phyloP scores from a whole-genome alignment of 1,140 invertebrate genomes.

The Drosophila auraria region DNA sequence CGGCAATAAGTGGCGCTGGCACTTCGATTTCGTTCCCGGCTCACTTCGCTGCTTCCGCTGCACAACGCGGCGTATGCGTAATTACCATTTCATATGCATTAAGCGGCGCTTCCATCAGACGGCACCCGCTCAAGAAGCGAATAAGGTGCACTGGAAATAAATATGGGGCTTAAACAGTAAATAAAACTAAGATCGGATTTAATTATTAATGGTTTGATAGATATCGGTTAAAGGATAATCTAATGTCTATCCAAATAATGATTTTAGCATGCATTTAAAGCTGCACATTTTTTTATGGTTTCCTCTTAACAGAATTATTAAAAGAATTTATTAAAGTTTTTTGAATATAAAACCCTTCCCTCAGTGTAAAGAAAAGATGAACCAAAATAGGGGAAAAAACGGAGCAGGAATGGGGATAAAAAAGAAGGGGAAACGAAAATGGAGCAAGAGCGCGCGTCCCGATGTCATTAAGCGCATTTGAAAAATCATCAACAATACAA shows the following conservation, averaged over 20 bases:
- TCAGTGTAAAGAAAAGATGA: background rate
- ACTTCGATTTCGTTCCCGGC: constrained; percentile 51
- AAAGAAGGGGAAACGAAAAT: background rate
- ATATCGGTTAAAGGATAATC: no score
- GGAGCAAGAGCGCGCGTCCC: constrained; percentile 9
- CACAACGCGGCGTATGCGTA: constrained; percentile 78
- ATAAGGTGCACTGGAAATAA: constrained; percentile 14
- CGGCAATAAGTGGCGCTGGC: constrained; percentile 71
- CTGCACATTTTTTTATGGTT: no score
- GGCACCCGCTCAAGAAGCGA: constrained; percentile 49
- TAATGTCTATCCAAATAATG: no score
- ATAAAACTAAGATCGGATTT: background rate
- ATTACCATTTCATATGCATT: constrained; percentile 83
- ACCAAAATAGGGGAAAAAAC: constrained; percentile 11
- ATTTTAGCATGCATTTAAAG: no score
- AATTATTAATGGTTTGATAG: constrained; percentile 5
- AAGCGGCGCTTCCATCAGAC: constrained; percentile 71
- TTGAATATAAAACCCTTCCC: background rate
- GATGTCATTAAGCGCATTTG: constrained; percentile 81
- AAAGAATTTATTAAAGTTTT: no score
- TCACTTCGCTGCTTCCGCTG: constrained; percentile 61
- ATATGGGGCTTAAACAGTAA: background rate
- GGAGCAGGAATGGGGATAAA: background rate
- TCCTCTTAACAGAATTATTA: no score
- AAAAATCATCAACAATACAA: constrained; percentile 78